Evolutionary conservation across 1,140 invertebrate genomes (phyloP).

Genomic region (Elymnias hypermnestra): DNA sequence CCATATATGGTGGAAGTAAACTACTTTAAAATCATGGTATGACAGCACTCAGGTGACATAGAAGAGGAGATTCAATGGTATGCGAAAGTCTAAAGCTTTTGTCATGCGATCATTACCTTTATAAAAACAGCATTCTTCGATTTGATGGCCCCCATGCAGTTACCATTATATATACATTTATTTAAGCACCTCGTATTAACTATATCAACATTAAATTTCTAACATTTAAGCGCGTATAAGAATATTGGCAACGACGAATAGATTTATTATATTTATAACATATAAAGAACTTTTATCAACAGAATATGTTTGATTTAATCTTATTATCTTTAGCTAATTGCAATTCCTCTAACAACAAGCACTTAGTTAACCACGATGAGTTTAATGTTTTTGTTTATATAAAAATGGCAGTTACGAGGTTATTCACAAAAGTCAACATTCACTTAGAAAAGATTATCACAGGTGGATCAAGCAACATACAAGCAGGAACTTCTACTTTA

Average conservation of each 20-base stretch:
- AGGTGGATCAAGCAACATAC: constrained; percentile 63
- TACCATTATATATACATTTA: constrained; percentile 29
- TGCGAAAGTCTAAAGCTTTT: no score
- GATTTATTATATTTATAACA: constrained; percentile 11
- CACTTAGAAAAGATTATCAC: constrained; percentile 60
- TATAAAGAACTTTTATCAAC: constrained; percentile 9
- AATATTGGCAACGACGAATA: constrained; percentile 26
- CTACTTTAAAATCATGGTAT: no score
- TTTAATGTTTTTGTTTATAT: constrained; percentile 37
- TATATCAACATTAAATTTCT: constrained; percentile 6
- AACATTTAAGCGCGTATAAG: constrained; percentile 15
- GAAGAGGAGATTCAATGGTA: no score
- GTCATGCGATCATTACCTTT: no score
- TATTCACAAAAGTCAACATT: constrained; percentile 46
- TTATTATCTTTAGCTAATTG: constrained; percentile 8
- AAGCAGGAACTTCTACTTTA: constrained; percentile 68
- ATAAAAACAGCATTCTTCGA: constrained; percentile 59
- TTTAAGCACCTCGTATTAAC: constrained; percentile 23
- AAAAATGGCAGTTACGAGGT: constrained; percentile 46
- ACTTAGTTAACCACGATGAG: constrained; percentile 32
- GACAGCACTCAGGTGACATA: no score
- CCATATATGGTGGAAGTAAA: no score
- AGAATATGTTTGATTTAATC: constrained; percentile 4
- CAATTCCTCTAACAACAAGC: constrained; percentile 38
- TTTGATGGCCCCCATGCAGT: constrained; percentile 68